Evolutionary conservation across 2,113 vertebrate genomes (phyloP).

Genomic region (Falco punctatus): DNA sequence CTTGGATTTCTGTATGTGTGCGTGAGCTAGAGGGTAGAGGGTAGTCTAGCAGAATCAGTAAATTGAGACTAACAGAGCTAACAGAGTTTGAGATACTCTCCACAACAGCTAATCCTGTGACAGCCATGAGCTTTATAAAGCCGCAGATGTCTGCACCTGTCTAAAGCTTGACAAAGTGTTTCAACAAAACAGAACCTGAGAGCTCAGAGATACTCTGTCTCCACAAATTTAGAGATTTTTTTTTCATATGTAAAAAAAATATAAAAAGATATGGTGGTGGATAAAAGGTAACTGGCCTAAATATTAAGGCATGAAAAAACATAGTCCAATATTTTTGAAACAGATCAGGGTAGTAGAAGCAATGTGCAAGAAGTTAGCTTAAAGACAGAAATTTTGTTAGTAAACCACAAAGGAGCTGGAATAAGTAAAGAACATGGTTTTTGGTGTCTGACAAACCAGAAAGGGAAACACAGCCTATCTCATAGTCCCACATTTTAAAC

Average conservation of each 20-base stretch:
- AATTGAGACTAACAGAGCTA: background rate
- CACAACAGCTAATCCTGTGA: background rate
- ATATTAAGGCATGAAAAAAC: background rate
- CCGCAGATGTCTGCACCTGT: background rate
- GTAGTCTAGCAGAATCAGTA: background rate
- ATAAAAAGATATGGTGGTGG: background rate
- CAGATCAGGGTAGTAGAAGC: conserved; percentile 8
- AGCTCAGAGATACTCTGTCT: background rate
- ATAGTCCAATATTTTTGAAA: conserved; percentile 15
- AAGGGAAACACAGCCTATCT: conserved; percentile 58
- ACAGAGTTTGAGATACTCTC: background rate
- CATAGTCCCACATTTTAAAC: conserved; percentile 70
- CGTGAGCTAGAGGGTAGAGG: background rate
- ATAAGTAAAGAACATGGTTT: conserved; percentile 39
- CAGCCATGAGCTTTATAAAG: background rate
- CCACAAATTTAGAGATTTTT: background rate
- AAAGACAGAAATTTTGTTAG: conserved; percentile 53
- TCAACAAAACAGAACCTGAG: background rate
- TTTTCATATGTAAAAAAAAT: background rate
- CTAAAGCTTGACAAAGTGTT: background rate
- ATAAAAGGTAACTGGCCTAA: background rate
- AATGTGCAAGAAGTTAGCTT: conserved; percentile 15
- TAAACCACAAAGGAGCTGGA: conserved; percentile 57
- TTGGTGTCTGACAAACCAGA: conserved; percentile 13
- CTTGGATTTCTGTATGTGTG: background rate